Percentiles rank a stretch among this genome's conserved stretches.
phyloP scores from a whole-genome alignment of 2,888 invertebrate genomes.

The Philhelius pedissequus region DNA sequence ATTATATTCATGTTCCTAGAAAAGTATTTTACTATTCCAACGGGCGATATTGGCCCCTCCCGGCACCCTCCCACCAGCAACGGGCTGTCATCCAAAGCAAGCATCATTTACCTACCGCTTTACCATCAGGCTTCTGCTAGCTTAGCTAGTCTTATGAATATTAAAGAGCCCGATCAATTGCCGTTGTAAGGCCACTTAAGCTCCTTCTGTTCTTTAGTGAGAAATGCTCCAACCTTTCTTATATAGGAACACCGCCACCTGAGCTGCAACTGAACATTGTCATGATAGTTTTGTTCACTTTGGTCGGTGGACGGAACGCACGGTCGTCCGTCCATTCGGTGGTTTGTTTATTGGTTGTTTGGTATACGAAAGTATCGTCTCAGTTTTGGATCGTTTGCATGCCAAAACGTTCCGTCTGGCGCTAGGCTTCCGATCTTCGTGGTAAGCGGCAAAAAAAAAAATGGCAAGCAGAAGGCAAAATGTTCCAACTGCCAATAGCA shows the following conservation, averaged over 20 bases:
- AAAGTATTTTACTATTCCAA: constrained; percentile 44
- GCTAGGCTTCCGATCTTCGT: constrained; percentile 63
- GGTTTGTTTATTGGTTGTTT: neutral
- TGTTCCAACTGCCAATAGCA: constrained; percentile 29
- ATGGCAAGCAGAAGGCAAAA: neutral
- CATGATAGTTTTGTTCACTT: constrained; percentile 4
- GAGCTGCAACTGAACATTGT: constrained; percentile 13
- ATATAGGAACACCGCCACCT: constrained; percentile 8
- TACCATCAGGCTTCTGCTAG: neutral
- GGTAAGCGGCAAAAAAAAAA: neutral
- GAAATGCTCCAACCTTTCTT: constrained; percentile 28
- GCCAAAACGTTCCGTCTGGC: constrained; percentile 64
- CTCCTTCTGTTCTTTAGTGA: neutral
- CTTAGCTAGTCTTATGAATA: constrained; percentile 48
- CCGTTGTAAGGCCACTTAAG: constrained; percentile 9
- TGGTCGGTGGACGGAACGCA: too few relatives aligned
- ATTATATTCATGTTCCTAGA: constrained; percentile 43
- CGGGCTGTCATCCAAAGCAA: neutral
- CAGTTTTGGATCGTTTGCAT: constrained; percentile 48
- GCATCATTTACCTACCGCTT: neutral
- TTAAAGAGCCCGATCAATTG: constrained; percentile 53
- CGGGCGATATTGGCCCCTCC: neutral
- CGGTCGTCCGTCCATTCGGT: neutral
- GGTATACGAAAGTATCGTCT: constrained; percentile 3
- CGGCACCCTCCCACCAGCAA: neutral